Conservation (phyloP, 2,888 invertebrate species). For the Choristoneura rosaceana region DNA sequence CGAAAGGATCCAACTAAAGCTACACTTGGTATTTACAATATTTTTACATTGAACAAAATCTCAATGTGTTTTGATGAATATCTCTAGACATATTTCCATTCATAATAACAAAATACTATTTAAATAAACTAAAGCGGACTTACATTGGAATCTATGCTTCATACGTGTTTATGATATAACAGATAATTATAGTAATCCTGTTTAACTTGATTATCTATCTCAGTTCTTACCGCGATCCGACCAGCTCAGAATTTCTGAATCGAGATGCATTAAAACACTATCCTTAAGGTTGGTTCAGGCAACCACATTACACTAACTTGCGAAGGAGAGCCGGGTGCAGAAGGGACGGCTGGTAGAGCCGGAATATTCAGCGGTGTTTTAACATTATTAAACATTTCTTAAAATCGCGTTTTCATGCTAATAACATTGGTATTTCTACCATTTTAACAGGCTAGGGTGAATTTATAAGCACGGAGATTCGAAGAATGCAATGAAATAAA, state of each 20-base stretch:
- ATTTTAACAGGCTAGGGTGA: slow-evolving; percentile 7
- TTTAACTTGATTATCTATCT: slow-evolving; percentile 34
- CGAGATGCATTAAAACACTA: slow-evolving; percentile 32
- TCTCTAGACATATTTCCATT: slow-evolving; percentile 42
- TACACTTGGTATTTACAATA: slow-evolving; percentile 76
- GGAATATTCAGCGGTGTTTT: slow-evolving; percentile 5
- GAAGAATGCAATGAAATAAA: slow-evolving; percentile 23
- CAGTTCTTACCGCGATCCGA: slow-evolving; percentile 35
- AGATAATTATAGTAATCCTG: slow-evolving; percentile 38
- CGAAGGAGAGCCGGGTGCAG: slow-evolving; percentile 15
- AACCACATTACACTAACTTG: slow-evolving; percentile 31
- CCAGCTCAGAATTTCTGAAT: slow-evolving; percentile 24
- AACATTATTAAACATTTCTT: slow-evolving; percentile 13
- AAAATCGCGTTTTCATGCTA: slow-evolving; percentile 19
- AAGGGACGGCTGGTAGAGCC: slow-evolving; percentile 9
- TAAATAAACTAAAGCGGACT: slow-evolving; percentile 42
- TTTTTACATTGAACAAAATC: slow-evolving; percentile 55
- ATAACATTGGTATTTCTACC: slow-evolving; percentile 13
- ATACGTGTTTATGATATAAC: slow-evolving; percentile 41
- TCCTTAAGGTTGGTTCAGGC: slow-evolving; percentile 30
- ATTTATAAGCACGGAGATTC: slow-evolving; percentile 9
- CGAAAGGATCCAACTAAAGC: slow-evolving; percentile 69
- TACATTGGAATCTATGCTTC: slow-evolving; percentile 41
- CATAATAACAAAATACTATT: slow-evolving; percentile 42
- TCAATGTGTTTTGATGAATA: slow-evolving; percentile 43